These are phyloP conservation scores for Epinephelus malabaricus DNA, from an alignment of 2,797 vertebrate genomes.

Conservation along the genomic window DNA sequence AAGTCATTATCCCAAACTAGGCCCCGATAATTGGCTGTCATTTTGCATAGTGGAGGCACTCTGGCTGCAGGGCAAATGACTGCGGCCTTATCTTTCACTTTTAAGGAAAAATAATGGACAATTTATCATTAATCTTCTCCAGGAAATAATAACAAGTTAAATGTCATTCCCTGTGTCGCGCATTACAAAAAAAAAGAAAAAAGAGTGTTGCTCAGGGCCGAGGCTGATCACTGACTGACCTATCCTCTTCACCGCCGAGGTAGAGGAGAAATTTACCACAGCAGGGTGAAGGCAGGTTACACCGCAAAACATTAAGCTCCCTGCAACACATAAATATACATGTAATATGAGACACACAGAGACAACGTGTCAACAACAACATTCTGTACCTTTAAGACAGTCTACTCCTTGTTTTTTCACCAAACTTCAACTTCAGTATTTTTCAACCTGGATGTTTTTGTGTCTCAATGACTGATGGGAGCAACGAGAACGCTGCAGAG, in stretches of 20 bases:
- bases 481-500: no score
- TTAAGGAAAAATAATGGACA: conserved; percentile 90
- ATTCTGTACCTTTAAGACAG: no score
- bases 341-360: conserved; percentile 9
- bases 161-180: conserved; percentile 84
- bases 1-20: conserved; percentile 92
- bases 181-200: conserved; percentile 71
- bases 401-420: no score
- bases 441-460: no score
- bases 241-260: conserved; percentile 66
- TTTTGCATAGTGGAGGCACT: conserved; percentile 93
- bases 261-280: conserved; percentile 27
- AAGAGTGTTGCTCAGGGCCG: conserved; percentile 67
- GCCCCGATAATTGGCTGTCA: conserved; percentile 89
- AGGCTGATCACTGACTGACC: conserved; percentile 70
- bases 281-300: conserved; percentile 2
- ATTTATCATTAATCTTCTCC: conserved; percentile 95
- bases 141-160: conserved; percentile 91
- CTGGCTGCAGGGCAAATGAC: conserved; percentile 89
- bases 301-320: conserved; percentile 29
- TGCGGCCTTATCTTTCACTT: conserved; percentile 91
- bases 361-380: neutral
- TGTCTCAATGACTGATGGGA: no score
- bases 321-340: conserved; percentile 9
- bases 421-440: no score